Conservation (phyloP, 2,888 invertebrate species). For the Hoplodrina ambigua region DNA sequence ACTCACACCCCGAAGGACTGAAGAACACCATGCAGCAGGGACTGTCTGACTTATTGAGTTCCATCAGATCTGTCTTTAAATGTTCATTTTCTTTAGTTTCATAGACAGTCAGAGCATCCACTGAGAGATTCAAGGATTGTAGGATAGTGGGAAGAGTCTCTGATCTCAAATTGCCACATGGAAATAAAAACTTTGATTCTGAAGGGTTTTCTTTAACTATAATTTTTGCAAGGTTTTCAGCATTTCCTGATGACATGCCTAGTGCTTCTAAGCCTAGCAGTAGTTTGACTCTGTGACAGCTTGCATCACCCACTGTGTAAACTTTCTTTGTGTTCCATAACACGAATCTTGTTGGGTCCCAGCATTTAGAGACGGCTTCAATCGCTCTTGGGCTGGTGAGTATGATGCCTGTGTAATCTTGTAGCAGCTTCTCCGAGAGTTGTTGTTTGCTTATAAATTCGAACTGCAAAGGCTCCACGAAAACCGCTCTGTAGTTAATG, state of each 20-base stretch:
- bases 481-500: constrained; percentile 76
- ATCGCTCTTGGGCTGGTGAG: constrained; percentile 84
- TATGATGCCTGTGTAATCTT: constrained; percentile 77
- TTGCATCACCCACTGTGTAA: constrained; percentile 82
- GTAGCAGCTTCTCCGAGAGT: constrained; percentile 72
- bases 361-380: constrained; percentile 80
- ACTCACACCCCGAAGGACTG: constrained; percentile 86
- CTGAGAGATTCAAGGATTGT: constrained; percentile 67
- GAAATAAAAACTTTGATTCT: constrained; percentile 79
- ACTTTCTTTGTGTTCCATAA: constrained; percentile 78
- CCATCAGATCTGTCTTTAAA: constrained; percentile 75
- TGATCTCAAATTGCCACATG: constrained; percentile 83
- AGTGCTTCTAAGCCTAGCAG: constrained; percentile 79
- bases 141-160: constrained; percentile 78
- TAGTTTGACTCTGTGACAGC: constrained; percentile 74
- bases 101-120: constrained; percentile 82
- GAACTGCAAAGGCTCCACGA: constrained; percentile 85
- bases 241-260: constrained; percentile 79
- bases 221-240: constrained; percentile 78
- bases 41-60: constrained; percentile 68
- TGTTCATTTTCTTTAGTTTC: constrained; percentile 84
- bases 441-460: constrained; percentile 69
- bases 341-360: constrained; percentile 81
- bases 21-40: constrained; percentile 85
- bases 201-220: constrained; percentile 75